Evolutionary conservation across 1,140 invertebrate genomes (phyloP), one percentile per base, ranked within the genome.

Genomic region (Drosophila pseudoananassae): DNA sequence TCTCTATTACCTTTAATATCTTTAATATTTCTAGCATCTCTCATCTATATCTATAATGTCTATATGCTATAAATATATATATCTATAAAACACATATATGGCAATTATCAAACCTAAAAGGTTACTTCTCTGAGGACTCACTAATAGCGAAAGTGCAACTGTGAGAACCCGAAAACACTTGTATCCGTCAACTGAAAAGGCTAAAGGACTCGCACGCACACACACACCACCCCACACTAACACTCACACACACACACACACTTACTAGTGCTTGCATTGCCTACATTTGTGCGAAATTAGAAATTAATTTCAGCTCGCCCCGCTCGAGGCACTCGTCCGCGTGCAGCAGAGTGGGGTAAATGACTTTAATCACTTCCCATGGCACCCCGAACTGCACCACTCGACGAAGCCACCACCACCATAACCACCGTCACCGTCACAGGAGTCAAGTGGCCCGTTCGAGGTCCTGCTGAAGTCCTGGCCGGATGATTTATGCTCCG

Each of bases 311-410:
- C 58, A 66, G 76, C 54, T 40, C 60, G 49, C 58, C 31, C 46
- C 47, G 23, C 20, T 8, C 25, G 10, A n/a, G 40, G 10, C 36
- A 38, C 36, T 38, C 36, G 36, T 55, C 66, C 54, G 69, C 63
- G 76, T 83, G 75, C 60, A 50, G 49, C 51, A 58, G 78, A 88
- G 76, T 83, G 84, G 83, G 83, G 88, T 88, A 88, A 88, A 88
- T 89, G 83, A 88, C 83, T 88, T 88, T 88, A 88, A 88, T 83
- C 83, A 88, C 83, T 88, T 88, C 78, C 83, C 84, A 83, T 70
- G 66, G 80, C 71, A 76, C 54, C 56, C 36, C 46, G 4, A 14
- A 15, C 31, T 53, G 49, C 54, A 57, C 68, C 47, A 76, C 73
- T 56, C 27, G 23, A n/a, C 27, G 17, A n/a, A 17, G 27, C 27